Conservation (phyloP, 2,888 invertebrate species). For the Trissoscelio sp. region DNA sequence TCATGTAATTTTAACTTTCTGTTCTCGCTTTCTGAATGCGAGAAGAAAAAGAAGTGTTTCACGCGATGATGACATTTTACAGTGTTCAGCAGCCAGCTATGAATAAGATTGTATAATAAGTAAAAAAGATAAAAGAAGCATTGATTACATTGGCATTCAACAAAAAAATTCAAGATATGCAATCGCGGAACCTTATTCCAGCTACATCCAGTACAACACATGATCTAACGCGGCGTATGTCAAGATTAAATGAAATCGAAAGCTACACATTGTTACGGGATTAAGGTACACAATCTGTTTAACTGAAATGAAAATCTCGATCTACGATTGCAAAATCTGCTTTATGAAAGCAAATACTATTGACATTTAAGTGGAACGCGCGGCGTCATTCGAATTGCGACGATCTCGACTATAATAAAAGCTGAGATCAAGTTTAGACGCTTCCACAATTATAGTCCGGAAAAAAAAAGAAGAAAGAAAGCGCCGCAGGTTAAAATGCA, state of each 20-base stretch:
- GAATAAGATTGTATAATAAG: not conserved
- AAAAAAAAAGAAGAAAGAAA: no score
- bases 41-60: not conserved
- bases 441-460: not conserved
- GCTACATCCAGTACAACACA: not conserved
- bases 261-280: conserved; percentile 18
- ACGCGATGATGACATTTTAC: conserved; percentile 1
- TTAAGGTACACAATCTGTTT: conserved; percentile 12
- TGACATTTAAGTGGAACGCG: conserved; percentile 38
- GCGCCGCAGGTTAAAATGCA: not conserved
- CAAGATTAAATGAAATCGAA: conserved; percentile 32
- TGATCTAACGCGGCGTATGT: not conserved
- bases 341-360: conserved; percentile 29
- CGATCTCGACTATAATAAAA: not conserved
- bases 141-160: conserved; percentile 6
- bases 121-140: conserved; percentile 20
- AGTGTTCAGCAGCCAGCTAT: not conserved
- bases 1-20: not conserved
- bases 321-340: conserved; percentile 10
- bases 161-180: not conserved
- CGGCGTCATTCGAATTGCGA: conserved; percentile 3
- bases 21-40: not conserved
- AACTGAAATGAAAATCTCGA: conserved; percentile 29
- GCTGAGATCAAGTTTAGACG: not conserved
- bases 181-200: conserved; percentile 16